Base-by-base conservation (phyloP, 2,797 vertebrate genomes). In the Channallabes apus region DNA sequence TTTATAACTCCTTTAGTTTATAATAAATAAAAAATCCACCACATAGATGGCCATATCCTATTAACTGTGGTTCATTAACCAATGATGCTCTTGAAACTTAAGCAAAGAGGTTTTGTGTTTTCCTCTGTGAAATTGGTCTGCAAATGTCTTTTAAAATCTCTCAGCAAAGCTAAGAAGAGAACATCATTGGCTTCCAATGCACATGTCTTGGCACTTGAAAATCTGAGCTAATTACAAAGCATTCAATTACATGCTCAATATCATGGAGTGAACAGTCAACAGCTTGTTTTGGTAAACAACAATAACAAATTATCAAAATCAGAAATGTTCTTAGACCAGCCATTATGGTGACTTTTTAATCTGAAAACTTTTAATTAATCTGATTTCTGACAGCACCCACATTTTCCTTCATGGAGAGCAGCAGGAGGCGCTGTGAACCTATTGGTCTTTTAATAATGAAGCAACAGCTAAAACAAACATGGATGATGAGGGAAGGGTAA, bases 401-500 rank as follows among this genome's bases (percentile, higher is more conserved):
- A 68, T 81, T 51, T 88, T 89, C 88, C 87, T 87, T 87, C 71
- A 62, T 86, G 80, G 86, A 88, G 85, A 89, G 87, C 87, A 90
- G 87, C 86, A 88, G 90, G 90, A 89, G 86, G 88, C 93, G 92
- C 93, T 95, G 93, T 94, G 92, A 93, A 93, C 90, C 93, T 93
- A 92, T 93, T 94, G 92, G 92, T 92, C 90, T 94, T 88, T 93
- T 94, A 90, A 94, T 93, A 94, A 92, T 90, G 88, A 90, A 92
- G 91, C 90, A 88, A 86, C 86, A 90, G 89, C 87, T 89, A 94
- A 94, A 94, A 94, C 93, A 94, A 95, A 95, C 92, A 93, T 93
- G 94, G 92, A 92, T 91, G 92, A 92, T 92, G 88, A 88, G 82
- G 91, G 90, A 85, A 88, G 86, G 85, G 89, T 90, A 89, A 68